Base-by-base conservation (phyloP, 2,797 vertebrate species). In the Sebastes vulpes region DNA sequence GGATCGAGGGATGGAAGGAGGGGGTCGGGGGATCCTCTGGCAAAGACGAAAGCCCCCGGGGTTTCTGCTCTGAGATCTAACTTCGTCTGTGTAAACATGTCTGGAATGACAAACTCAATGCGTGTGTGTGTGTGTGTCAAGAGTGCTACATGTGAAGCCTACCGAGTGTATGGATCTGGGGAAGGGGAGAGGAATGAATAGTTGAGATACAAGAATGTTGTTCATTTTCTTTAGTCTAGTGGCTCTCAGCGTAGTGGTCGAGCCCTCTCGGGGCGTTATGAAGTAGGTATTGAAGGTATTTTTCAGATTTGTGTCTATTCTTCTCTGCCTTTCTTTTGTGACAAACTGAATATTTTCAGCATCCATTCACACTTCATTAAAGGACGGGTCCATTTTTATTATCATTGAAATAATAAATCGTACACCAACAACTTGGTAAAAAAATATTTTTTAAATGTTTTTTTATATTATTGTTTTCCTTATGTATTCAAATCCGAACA, bases 11-110 rank as follows among this genome's bases (percentile, higher is more conserved):
- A 74, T 72, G 50, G 70, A 77, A 69, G 63, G 28, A 18, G 54
- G 75, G 77, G 82, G 71, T 5, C 3, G 23, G 64, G 60, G 46
- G 83, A 78, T 89, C 31, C 54, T 84, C 73, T 78, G 53, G 77
- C 72, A 75, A 79, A 83, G 66, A 72, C 77, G 70, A 83, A 48
- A 88, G 66, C 84, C 89, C 81, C 48, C 7, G 77, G 78, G 89
- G 83, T 86, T 90, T 85, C 78, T 76, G 42, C 85, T 71, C 53
- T 57, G 77, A 85, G 75, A 88, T 90, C 88, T 78, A 65, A 90
- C 83, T 77, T 84, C 61, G 75, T 94, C 92, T 95, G 80, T 85
- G 83, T 86, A 92, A 95, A 94, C 90, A 94, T 73, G 85, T 87
- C 83, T 93, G 89, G 84, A 92, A 92, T 87, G 85, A 86, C 81